A percentile compares a stretch with the other conserved stretches of the same genome.
Conservation (phyloP, 2,888 invertebrate genomes). For the Anticlea derivata region DNA sequence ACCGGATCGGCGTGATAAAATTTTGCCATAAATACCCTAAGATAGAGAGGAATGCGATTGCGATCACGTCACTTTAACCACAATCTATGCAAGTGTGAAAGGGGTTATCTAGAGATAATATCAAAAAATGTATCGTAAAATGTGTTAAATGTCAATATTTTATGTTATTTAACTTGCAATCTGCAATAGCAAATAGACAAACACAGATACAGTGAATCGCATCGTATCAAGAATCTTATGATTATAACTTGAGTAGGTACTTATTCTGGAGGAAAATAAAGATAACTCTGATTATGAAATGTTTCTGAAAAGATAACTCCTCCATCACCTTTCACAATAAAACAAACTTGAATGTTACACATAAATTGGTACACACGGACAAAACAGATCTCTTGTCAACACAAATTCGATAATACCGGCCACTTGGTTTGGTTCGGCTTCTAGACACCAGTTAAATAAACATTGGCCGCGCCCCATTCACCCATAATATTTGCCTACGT, state of each 20-base stretch:
- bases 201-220: no score
- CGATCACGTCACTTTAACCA: conserved; percentile 53
- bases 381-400: conserved; percentile 29
- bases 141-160: no score
- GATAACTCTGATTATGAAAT: neutral
- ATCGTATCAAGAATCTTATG: no score
- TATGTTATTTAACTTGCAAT: no score
- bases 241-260: no score
- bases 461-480: conserved; percentile 25
- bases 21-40: conserved; percentile 56
- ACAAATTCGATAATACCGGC: conserved; percentile 25
- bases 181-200: no score
- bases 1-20: conserved; percentile 55
- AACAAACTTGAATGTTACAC: conserved; percentile 20
- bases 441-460: conserved; percentile 35
- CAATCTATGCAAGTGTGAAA: conserved; percentile 31
- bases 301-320: neutral
- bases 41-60: conserved; percentile 58
- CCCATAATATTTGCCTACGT: conserved; percentile 30
- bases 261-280: no score
- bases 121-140: no score
- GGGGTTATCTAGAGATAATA: no score
- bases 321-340: conserved; percentile 8
- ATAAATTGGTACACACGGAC: conserved; percentile 26
- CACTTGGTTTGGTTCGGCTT: conserved; percentile 26